Percentiles rank a stretch among this genome's conserved stretches.
These are phyloP conservation scores for Pachyrhynchus sulphureomaculatus DNA, from an alignment of 1,140 invertebrate genomes.

Conservation along the genomic window DNA sequence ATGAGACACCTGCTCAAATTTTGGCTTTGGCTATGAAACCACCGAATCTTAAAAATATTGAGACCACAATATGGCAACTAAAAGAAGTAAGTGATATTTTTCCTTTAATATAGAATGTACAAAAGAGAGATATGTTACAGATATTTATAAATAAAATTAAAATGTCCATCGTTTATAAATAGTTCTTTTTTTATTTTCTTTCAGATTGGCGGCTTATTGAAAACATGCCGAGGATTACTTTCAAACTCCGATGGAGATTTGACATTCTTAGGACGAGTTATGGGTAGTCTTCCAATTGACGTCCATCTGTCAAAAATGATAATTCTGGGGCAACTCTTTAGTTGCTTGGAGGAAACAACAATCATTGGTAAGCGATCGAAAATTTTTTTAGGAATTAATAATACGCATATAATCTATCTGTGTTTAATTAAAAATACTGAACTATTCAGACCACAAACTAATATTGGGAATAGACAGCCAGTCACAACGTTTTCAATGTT, in stretches of 20 bases:
- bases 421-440: too few relatives aligned
- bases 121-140: too few relatives aligned
- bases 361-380: slow-evolving; percentile 91
- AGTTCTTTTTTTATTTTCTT: slow-evolving; percentile 15
- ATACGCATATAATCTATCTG: too few relatives aligned
- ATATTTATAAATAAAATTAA: too few relatives aligned
- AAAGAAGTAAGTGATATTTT: slow-evolving; percentile 69
- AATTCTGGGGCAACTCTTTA: slow-evolving; percentile 84
- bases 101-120: too few relatives aligned
- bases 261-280: slow-evolving; percentile 82
- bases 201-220: slow-evolving; percentile 65
- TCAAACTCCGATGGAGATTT: slow-evolving; percentile 80
- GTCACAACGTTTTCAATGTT: too few relatives aligned
- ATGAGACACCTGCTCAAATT: slow-evolving; percentile 73
- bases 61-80: slow-evolving; percentile 75
- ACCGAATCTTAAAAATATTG: slow-evolving; percentile 80
- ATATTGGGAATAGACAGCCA: too few relatives aligned
- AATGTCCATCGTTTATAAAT: too few relatives aligned
- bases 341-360: slow-evolving; percentile 79
- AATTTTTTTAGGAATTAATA: too few relatives aligned
- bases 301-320: slow-evolving; percentile 82
- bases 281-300: slow-evolving; percentile 81
- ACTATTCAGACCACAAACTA: too few relatives aligned
- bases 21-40: slow-evolving; percentile 84
- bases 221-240: slow-evolving; percentile 57